These are phyloP conservation scores for Dryobota labecula DNA, from an alignment of 2,888 invertebrate genomes.

Conservation along the genomic window DNA sequence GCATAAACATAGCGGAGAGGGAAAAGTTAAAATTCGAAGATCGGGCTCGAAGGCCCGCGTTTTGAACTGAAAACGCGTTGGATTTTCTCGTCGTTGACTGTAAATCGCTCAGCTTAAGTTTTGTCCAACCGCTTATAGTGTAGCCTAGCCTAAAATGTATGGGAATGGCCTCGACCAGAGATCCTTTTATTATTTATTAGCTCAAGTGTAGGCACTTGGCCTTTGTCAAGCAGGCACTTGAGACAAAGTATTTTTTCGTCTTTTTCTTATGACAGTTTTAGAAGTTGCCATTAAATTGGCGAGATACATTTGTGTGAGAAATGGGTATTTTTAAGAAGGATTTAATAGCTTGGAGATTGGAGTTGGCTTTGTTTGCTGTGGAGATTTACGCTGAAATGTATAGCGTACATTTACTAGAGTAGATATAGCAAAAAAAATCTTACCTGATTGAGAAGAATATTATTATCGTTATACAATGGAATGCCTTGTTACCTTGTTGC, in stretches of 20 bases:
- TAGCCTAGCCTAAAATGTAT: slow-evolving; percentile 18
- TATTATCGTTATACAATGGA: neutral
- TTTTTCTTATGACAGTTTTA: slow-evolving; percentile 45
- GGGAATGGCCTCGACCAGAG: slow-evolving; percentile 38
- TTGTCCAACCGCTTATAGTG: slow-evolving; percentile 29
- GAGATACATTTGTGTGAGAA: slow-evolving; percentile 44
- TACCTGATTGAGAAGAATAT: neutral
- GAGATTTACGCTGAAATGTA: neutral
- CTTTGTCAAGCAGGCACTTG: slow-evolving; percentile 44
- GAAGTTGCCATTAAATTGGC: slow-evolving; percentile 45
- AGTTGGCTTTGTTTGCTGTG: slow-evolving; percentile 12
- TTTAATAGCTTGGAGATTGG: slow-evolving; percentile 24
- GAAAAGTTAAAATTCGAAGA: neutral
- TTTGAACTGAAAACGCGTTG: neutral
- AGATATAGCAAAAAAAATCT: neutral
- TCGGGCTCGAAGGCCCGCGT: slow-evolving; percentile 3
- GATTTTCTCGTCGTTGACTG: neutral
- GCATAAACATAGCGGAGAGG: slow-evolving; percentile 1
- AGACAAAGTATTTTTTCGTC: slow-evolving; percentile 46
- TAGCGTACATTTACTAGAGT: neutral
- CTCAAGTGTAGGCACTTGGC: slow-evolving; percentile 54
- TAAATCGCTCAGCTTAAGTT: slow-evolving; percentile 36
- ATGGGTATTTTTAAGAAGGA: slow-evolving; percentile 32
- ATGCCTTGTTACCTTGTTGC: too few relatives aligned
- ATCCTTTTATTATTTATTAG: slow-evolving; percentile 58